Evolutionary conservation across 2,888 invertebrate species (phyloP), one percentile per base, ranked within the genome.

Genomic region (Cephus spinipes): DNA sequence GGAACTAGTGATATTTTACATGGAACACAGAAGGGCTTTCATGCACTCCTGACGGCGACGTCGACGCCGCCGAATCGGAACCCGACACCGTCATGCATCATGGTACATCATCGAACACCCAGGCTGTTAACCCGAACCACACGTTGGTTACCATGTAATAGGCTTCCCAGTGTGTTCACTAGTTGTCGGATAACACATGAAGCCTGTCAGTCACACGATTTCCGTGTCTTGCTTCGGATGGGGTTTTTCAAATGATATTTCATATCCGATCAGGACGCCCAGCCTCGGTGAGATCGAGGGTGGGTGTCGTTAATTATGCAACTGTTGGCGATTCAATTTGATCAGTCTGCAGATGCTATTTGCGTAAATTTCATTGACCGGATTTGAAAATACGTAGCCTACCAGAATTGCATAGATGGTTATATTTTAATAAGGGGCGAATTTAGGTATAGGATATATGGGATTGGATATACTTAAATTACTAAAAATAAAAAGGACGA

Each of bases 61-160:
- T 55, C 55, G 55, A 55, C 55, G 55, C 69, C 82, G 82, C 82
- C 81, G 84, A 73, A 87, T 86, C 83, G 86, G 85, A 88, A 88
- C 84, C 86, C 83, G 87, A 89, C 87, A 85, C 85, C 84, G 80
- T 82, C 84, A 84, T 85, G 84, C 84, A 86, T 87, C 86, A 85
- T 83, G 85, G 86, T 86, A 84, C 87, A 86, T 83, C 84, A 84
- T 84, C 85, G 87, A 84, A 87, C 83, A 85, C 82, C 84, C 84
- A 81, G 82, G 81, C 84, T 83, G 86, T 85, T 87, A 87, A 87
- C 83, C 83, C 86, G 83, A 84, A 84, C 84, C 85, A 81, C 80
- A 83, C 83, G 81, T 81, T 83, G 83, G 81, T 83, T 84, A 86
- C 85, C 85, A 83, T 85, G 86, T 86, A 87, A 85, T 85, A 84